A percentile compares a stretch with the other conserved stretches of the same genome.
Evolutionary conservation across 2,888 invertebrate species (phyloP).

Genomic region (Chloroclystis v-ata): DNA sequence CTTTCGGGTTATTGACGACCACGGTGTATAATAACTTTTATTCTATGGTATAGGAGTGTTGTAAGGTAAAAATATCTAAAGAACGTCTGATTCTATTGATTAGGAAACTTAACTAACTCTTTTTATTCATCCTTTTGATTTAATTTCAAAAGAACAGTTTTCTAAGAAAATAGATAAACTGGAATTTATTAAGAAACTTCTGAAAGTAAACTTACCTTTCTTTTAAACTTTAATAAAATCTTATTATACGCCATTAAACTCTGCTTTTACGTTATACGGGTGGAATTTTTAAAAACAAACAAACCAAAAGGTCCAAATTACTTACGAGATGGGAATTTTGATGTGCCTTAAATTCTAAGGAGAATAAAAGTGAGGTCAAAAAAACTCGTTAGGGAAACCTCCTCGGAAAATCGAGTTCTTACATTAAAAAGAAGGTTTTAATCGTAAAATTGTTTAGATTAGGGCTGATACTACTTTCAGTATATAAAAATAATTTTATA

Average conservation of each 20-base stretch:
- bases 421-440: slow-evolving; percentile 33
- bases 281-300: slow-evolving; percentile 31
- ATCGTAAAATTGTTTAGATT: slow-evolving; percentile 2
- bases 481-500: no score
- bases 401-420: slow-evolving; percentile 28
- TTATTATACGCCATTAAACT: slow-evolving; percentile 10
- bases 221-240: slow-evolving; percentile 2
- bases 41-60: no score
- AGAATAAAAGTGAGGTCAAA: slow-evolving; percentile 26
- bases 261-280: slow-evolving; percentile 19
- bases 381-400: slow-evolving; percentile 39
- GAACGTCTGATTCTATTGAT: no score
- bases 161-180: slow-evolving; percentile 17
- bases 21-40: no score
- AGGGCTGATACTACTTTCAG: neutral
- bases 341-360: slow-evolving; percentile 29
- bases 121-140: neutral
- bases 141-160: neutral
- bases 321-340: slow-evolving; percentile 45
- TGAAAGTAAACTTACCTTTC: slow-evolving; percentile 15
- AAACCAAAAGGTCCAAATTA: slow-evolving; percentile 35
- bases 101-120: no score
- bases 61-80: no score
- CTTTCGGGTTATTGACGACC: no score
- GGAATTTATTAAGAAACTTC: slow-evolving; percentile 24